Percentiles rank a stretch among this genome's conserved stretches.
Conservation (phyloP, 1,140 invertebrate genomes). For the Brachystomella parvula region DNA sequence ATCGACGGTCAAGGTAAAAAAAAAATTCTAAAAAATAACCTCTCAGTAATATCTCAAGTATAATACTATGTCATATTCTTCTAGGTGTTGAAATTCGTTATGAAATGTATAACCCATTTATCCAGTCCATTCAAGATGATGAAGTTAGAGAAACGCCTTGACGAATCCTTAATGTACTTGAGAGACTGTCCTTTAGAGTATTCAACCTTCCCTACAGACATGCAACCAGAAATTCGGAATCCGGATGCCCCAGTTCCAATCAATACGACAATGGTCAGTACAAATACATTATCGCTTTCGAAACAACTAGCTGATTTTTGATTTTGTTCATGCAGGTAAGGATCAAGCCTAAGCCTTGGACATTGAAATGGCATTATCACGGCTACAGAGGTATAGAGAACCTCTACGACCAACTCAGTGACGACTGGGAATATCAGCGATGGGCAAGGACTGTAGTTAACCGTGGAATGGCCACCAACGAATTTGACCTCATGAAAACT, state of each 20-base stretch:
- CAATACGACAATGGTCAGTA: constrained; percentile 69
- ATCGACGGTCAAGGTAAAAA: constrained; percentile 74
- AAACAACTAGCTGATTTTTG: constrained; percentile 1
- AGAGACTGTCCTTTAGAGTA: constrained; percentile 88
- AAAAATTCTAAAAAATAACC: no score
- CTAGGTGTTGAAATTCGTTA: constrained; percentile 77
- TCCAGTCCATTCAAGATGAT: constrained; percentile 83
- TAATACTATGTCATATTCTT: no score
- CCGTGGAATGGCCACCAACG: constrained; percentile 39
- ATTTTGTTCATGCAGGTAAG: constrained; percentile 50
- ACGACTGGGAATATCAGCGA: background rate
- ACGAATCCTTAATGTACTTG: constrained; percentile 81
- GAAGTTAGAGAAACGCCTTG: constrained; percentile 84
- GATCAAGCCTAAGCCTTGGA: constrained; percentile 78
- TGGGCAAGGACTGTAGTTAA: constrained; percentile 39
- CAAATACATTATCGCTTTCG: constrained; percentile 9
- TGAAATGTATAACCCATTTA: constrained; percentile 87
- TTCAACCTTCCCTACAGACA: constrained; percentile 85
- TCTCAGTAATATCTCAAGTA: constrained; percentile 5
- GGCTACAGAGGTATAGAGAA: constrained; percentile 65
- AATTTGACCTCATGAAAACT: constrained; percentile 88
- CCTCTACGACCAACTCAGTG: background rate
- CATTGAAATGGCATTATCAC: constrained; percentile 71
- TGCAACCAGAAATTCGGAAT: constrained; percentile 71
- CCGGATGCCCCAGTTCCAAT: constrained; percentile 73